phyloP scores from a whole-genome alignment of 2,797 vertebrate genomes.

The Sandelia bainsii region DNA sequence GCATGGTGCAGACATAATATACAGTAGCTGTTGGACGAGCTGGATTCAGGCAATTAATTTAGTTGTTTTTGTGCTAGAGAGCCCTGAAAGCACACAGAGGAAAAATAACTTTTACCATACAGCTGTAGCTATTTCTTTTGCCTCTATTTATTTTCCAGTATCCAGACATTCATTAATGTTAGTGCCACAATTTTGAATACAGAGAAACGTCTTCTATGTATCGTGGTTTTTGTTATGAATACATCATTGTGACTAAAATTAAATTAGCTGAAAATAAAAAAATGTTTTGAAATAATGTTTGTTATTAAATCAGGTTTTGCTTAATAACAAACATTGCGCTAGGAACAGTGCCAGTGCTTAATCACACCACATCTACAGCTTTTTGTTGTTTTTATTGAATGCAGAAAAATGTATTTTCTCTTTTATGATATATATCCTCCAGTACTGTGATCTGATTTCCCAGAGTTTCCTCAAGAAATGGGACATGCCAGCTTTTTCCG shows the following conservation, averaged over 20 bases:
- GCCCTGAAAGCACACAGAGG: conserved; percentile 27
- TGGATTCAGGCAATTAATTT: conserved; percentile 51
- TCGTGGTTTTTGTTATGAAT: conserved; percentile 12
- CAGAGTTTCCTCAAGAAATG: too few relatives aligned
- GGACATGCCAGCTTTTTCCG: background rate
- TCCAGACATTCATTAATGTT: conserved; percentile 36
- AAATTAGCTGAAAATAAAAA: conserved; percentile 28
- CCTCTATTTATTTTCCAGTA: conserved; percentile 22
- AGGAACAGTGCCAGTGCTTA: background rate
- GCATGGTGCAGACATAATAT: conserved; percentile 35
- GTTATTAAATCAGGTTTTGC: conserved; percentile 19
- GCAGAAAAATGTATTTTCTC: too few relatives aligned
- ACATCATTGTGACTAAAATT: conserved; percentile 7
- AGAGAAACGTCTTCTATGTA: background rate
- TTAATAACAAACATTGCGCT: background rate
- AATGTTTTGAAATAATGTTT: conserved; percentile 15
- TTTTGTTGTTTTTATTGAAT: conserved; percentile 6
- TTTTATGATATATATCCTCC: background rate
- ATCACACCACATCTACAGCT: background rate
- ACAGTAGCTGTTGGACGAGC: conserved; percentile 27
- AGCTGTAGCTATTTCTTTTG: conserved; percentile 17
- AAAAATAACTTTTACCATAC: conserved; percentile 27
- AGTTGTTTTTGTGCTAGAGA: conserved; percentile 33
- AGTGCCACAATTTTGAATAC: conserved; percentile 23
- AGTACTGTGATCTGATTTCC: background rate